Evolutionary conservation across 1,140 invertebrate species (phyloP).

Genomic region (Agraylea sexmaculata): DNA sequence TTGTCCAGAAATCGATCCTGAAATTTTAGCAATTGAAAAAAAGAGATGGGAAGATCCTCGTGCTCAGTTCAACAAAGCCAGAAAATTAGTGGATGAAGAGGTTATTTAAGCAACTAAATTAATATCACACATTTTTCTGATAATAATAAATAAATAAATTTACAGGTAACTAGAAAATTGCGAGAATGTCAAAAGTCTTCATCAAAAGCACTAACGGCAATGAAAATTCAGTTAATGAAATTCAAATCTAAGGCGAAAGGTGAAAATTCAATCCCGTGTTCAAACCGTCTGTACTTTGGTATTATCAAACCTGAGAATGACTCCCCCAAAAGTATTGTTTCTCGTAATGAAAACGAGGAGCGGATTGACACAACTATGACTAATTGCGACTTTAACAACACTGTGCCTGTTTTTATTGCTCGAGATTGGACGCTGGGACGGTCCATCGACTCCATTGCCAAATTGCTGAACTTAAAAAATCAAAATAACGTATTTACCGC

Average conservation of each 20-base stretch:
- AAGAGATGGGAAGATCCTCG: conserved; percentile 12
- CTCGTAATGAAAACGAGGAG: neutral
- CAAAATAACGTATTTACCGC: conserved; percentile 14
- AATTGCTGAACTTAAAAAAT: conserved; percentile 16
- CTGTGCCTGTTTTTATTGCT: conserved; percentile 15
- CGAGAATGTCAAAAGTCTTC: conserved; percentile 15
- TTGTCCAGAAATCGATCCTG: conserved; percentile 16
- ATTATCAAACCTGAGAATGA: conserved; percentile 8
- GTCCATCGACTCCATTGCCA: conserved; percentile 17
- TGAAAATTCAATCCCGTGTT: conserved; percentile 9
- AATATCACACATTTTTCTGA: conserved; percentile 1
- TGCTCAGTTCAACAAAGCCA: conserved; percentile 12
- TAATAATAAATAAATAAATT: neutral
- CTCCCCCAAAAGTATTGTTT: conserved; percentile 5
- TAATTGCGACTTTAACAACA: conserved; percentile 4
- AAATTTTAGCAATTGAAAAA: conserved; percentile 13
- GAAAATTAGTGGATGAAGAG: conserved; percentile 18
- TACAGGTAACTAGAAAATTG: conserved; percentile 16
- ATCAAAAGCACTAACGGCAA: conserved; percentile 16
- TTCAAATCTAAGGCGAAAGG: conserved; percentile 19
- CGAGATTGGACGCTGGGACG: conserved; percentile 18
- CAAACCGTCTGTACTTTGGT: conserved; percentile 17
- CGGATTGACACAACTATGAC: neutral
- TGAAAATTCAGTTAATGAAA: conserved; percentile 20
- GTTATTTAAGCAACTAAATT: conserved; percentile 6